These are phyloP conservation scores for Macrophya alboannulata DNA, from an alignment of 2,888 invertebrate species.

Conservation along the genomic window DNA sequence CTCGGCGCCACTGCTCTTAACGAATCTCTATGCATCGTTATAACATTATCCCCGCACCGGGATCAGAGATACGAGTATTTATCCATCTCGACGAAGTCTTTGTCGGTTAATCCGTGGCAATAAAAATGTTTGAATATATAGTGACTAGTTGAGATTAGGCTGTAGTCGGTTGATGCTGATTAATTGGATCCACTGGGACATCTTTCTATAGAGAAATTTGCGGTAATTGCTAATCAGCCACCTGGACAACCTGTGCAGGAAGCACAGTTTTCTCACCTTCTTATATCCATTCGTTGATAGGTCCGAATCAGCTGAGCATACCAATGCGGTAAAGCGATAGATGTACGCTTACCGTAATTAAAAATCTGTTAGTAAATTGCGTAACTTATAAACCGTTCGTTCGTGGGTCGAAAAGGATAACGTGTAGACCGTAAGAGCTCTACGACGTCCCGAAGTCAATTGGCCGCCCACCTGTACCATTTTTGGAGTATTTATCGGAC, in stretches of 20 bases:
- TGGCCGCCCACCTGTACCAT: constrained; percentile 52
- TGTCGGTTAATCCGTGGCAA: constrained; percentile 3
- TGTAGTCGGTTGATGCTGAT: constrained; percentile 1
- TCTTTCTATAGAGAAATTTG: not conserved
- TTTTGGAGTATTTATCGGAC: constrained; percentile 68
- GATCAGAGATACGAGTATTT: not conserved
- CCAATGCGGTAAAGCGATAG: not conserved
- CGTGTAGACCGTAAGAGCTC: constrained; percentile 25
- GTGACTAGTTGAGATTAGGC: not conserved
- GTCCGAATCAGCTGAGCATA: not conserved
- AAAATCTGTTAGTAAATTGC: constrained; percentile 65
- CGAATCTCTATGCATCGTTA: constrained; percentile 34
- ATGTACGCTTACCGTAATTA: constrained; percentile 65
- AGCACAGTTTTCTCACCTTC: not conserved
- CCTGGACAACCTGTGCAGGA: not conserved
- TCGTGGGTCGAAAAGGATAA: constrained; percentile 50
- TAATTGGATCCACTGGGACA: constrained; percentile 9
- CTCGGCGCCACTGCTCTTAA: constrained; percentile 39
- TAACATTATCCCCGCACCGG: constrained; percentile 27
- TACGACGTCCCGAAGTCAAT: constrained; percentile 44
- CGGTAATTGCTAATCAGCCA: constrained; percentile 30
- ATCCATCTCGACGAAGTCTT: constrained; percentile 25
- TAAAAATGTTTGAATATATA: constrained; percentile 3
- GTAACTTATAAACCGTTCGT: constrained; percentile 72
- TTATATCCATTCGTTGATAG: not conserved